Percentiles rank a stretch among this genome's conserved stretches.
Evolutionary conservation across 2,888 invertebrate species (phyloP).

Genomic region (Boloria selene): DNA sequence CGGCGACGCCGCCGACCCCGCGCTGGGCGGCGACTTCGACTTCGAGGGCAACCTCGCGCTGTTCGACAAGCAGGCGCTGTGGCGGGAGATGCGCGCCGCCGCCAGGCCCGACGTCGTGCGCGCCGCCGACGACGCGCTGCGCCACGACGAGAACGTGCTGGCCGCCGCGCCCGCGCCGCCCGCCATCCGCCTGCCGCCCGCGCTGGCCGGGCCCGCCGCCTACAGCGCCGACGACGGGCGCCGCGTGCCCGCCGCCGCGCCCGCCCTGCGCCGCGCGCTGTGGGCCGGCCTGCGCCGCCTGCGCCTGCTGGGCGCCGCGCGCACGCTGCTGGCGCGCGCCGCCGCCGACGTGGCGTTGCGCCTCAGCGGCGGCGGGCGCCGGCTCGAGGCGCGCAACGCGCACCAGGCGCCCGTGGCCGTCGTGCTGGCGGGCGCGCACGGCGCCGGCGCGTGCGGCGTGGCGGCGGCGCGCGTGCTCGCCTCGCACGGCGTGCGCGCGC

Average conservation of each 20-base stretch:
- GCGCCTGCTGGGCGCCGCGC: conserved; percentile 81
- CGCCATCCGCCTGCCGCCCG: conserved; percentile 87
- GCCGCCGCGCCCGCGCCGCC: conserved; percentile 42
- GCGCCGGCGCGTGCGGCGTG: conserved; percentile 63
- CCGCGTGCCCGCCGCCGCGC: conserved; percentile 88
- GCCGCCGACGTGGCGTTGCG: conserved; percentile 90
- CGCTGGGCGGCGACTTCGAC: conserved; percentile 91
- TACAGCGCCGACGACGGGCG: conserved; percentile 92
- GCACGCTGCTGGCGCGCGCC: conserved; percentile 91
- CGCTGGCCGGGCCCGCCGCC: conserved; percentile 75
- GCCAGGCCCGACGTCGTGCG: conserved; percentile 68
- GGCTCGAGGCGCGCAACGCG: conserved; percentile 92
- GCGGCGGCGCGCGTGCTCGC: conserved; percentile 87
- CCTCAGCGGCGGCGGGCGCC: conserved; percentile 91
- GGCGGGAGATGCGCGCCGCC: conserved; percentile 62
- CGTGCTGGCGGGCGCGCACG: conserved; percentile 87
- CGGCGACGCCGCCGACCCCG: conserved; percentile 86
- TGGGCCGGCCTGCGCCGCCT: conserved; percentile 84
- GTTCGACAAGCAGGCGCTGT: conserved; percentile 88
- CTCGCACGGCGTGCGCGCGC: conserved; percentile 88
- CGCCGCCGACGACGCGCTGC: conserved; percentile 58
- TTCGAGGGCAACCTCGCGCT: conserved; percentile 96
- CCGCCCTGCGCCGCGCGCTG: conserved; percentile 85
- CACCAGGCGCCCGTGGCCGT: conserved; percentile 94
- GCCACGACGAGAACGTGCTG: conserved; percentile 93